phyloP scores from a whole-genome alignment of 2,113 vertebrate species.

The Halichoeres trimaculatus region DNA sequence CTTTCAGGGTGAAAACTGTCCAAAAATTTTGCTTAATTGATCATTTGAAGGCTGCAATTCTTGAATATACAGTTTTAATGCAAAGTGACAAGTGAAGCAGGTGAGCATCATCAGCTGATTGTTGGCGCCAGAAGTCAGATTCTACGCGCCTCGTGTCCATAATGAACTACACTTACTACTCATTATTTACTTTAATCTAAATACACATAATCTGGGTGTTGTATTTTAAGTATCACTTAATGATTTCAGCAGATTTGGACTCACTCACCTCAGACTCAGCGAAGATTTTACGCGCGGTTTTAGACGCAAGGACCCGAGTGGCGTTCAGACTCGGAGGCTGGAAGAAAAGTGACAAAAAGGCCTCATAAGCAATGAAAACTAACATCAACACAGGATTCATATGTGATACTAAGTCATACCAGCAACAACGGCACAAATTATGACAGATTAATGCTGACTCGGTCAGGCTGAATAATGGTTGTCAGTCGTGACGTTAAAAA shows the following conservation, averaged over 20 bases:
- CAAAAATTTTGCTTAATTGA: too few relatives aligned
- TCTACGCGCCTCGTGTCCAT: slow-evolving; percentile 32
- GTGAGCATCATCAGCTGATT: slow-evolving; percentile 15
- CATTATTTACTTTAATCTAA: too few relatives aligned
- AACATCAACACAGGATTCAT: not conserved
- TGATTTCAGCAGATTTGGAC: not conserved
- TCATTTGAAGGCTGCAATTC: too few relatives aligned
- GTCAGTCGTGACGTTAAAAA: too few relatives aligned
- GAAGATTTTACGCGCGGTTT: slow-evolving; percentile 91
- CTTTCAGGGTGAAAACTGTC: too few relatives aligned
- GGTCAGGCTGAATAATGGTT: too few relatives aligned
- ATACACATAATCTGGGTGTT: accelerated
- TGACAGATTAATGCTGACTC: too few relatives aligned
- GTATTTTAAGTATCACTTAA: not conserved
- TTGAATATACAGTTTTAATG: too few relatives aligned
- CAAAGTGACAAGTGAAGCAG: not conserved
- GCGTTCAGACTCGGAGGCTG: slow-evolving; percentile 88
- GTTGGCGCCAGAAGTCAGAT: slow-evolving; percentile 44
- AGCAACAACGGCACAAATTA: too few relatives aligned
- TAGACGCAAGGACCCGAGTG: slow-evolving; percentile 87
- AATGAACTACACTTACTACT: not conserved
- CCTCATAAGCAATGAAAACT: too few relatives aligned
- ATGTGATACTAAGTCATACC: not conserved
- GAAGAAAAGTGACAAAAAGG: not conserved
- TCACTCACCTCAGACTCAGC: slow-evolving; percentile 83